Conservation (phyloP, 1,140 invertebrate species). For the Pemphigus obesinymphae region DNA sequence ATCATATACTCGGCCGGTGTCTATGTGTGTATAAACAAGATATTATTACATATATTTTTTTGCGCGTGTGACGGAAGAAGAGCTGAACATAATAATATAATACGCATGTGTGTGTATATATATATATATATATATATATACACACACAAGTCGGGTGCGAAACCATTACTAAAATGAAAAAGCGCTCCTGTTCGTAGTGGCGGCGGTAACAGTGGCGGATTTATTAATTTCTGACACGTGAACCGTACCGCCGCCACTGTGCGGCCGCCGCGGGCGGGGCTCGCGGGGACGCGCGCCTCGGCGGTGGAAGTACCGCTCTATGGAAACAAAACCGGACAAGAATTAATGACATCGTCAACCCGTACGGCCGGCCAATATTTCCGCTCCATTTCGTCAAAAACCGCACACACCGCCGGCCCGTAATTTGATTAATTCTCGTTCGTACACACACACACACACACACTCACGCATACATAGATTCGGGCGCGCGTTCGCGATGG, state of each 20-base stretch:
- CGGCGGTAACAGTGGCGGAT: constrained; percentile 12
- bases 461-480: not conserved
- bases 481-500: not conserved
- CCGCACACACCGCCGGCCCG: not conserved
- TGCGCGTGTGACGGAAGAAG: not conserved
- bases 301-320: not conserved
- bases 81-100: not conserved
- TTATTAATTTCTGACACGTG: constrained; percentile 42
- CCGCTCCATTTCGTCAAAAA: constrained; percentile 40
- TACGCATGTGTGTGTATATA: no score
- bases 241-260: not conserved
- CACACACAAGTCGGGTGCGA: not conserved
- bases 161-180: constrained; percentile 39
- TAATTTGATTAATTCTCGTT: constrained; percentile 37
- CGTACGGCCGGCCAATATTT: constrained; percentile 21
- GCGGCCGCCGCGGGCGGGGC: not conserved
- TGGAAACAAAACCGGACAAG: constrained; percentile 34
- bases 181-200: constrained; percentile 7
- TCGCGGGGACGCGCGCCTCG: not conserved
- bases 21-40: not conserved
- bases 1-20: not conserved
- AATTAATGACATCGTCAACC: constrained; percentile 40
- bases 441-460: not conserved
- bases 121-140: not conserved
- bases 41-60: not conserved